Percentiles rank a stretch among this genome's conserved stretches.
Conservation (phyloP, 2,113 vertebrate genomes). For the Microcebus ravelobensis region DNA sequence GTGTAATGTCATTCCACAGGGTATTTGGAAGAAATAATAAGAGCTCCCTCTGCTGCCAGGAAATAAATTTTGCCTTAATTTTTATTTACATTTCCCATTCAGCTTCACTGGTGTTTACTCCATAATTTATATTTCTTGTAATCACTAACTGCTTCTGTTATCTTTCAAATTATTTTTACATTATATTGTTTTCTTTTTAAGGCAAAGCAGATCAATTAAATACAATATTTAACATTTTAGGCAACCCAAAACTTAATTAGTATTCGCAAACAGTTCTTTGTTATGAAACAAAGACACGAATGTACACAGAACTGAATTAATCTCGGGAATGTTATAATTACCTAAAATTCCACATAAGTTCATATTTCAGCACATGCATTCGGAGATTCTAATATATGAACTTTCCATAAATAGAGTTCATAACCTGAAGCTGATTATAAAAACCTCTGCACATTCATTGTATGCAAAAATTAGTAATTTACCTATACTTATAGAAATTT, state of each 20-base stretch:
- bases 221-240: slow-evolving; percentile 27
- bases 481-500: background rate
- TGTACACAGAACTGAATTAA: background rate
- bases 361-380: background rate
- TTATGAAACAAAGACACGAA: background rate
- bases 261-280: background rate
- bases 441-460: background rate
- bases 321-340: background rate
- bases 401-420: background rate
- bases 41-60: background rate
- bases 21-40: background rate
- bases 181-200: background rate
- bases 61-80: background rate
- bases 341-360: background rate
- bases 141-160: background rate
- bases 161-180: background rate
- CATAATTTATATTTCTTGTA: background rate
- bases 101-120: fast-evolving
- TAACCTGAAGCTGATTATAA: background rate
- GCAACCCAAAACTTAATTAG: background rate
- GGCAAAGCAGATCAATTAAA: slow-evolving; percentile 4
- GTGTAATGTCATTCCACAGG: background rate
- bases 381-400: background rate
- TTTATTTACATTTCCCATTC: background rate
- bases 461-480: background rate